These are phyloP conservation scores for Muscidifurax raptorellus DNA, from an alignment of 1,140 invertebrate species.

Conservation along the genomic window DNA sequence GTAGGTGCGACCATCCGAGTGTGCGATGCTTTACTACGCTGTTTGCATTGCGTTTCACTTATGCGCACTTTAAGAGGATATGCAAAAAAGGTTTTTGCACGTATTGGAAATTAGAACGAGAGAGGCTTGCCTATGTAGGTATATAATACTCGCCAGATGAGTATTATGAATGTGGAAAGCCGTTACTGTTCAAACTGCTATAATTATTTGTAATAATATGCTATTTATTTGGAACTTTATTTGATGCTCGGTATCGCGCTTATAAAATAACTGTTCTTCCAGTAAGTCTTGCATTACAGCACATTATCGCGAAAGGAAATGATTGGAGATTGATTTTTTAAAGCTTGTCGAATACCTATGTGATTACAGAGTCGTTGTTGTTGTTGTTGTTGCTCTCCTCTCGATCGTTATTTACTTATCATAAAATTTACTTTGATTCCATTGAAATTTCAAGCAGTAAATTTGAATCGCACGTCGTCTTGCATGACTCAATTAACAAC, in stretches of 20 bases:
- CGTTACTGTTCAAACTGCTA: neutral
- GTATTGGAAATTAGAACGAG: constrained; percentile 21
- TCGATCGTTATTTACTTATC: neutral
- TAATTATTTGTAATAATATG: neutral
- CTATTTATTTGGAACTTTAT: neutral
- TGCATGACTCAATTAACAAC: neutral
- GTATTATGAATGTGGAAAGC: constrained; percentile 2
- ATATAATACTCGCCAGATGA: neutral
- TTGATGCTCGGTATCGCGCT: neutral
- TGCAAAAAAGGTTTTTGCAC: neutral
- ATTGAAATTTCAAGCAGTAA: neutral
- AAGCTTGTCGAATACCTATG: too few species aligned
- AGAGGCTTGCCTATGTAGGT: too few species aligned
- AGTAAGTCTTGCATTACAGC: neutral
- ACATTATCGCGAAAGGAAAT: neutral
- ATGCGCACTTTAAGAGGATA: neutral
- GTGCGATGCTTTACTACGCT: neutral
- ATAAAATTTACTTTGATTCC: neutral
- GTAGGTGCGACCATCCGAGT: neutral
- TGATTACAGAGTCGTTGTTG: too few species aligned
- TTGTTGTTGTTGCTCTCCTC: too few species aligned
- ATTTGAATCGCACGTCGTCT: neutral
- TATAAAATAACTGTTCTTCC: neutral
- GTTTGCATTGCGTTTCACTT: constrained; percentile 22
- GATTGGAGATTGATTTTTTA: too few species aligned